These are phyloP conservation scores for Chymomyza costata DNA, from an alignment of 1,140 invertebrate species.

Conservation along the genomic window DNA sequence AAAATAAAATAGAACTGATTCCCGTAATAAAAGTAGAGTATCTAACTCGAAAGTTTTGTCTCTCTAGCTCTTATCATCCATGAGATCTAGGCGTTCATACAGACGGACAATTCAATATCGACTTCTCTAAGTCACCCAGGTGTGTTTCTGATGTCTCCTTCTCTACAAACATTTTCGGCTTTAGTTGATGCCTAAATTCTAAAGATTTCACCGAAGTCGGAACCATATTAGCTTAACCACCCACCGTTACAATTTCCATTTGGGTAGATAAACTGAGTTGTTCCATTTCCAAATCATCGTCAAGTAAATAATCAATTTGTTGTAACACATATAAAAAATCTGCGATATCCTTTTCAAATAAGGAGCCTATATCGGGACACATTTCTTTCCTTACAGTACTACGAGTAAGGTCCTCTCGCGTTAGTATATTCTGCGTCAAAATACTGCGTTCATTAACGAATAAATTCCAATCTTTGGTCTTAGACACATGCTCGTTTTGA, in stretches of 20 bases:
- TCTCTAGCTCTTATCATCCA: too few species aligned
- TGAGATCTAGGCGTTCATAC: too few species aligned
- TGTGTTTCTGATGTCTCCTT: too few species aligned
- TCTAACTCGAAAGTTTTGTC: too few species aligned
- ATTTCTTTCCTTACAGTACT: not conserved
- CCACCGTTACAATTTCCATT: constrained; percentile 37
- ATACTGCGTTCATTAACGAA: constrained; percentile 46
- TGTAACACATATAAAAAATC: constrained; percentile 28
- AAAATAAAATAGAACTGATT: too few species aligned
- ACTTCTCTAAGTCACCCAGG: too few species aligned
- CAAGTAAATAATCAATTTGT: constrained; percentile 45
- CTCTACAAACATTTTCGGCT: too few species aligned
- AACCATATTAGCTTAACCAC: not conserved
- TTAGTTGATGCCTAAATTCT: too few species aligned
- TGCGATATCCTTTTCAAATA: constrained; percentile 29
- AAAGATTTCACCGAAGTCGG: too few species aligned
- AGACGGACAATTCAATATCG: too few species aligned
- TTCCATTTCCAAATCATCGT: constrained; percentile 38
- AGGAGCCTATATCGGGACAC: constrained; percentile 25
- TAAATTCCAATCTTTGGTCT: constrained; percentile 48
- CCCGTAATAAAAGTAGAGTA: too few species aligned
- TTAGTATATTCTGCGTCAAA: constrained; percentile 46
- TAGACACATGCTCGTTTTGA: constrained; percentile 18
- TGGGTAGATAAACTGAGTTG: constrained; percentile 4
- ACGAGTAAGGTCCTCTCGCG: constrained; percentile 29